Evolutionary conservation across 2,888 invertebrate genomes (phyloP).

Genomic region (Cheilosia scutellata): DNA sequence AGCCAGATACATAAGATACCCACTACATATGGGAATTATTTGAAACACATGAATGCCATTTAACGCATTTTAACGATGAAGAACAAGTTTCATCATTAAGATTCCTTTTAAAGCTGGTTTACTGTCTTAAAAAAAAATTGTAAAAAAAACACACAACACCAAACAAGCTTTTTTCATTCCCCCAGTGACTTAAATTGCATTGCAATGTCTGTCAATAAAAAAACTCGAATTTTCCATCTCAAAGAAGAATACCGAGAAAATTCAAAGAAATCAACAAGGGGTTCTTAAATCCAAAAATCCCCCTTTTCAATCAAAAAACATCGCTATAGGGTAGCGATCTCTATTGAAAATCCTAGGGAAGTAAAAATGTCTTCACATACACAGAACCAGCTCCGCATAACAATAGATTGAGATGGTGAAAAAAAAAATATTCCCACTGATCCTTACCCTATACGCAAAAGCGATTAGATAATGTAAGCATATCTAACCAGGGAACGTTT

Average conservation of each 20-base stretch:
- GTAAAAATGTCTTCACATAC: conserved; percentile 48
- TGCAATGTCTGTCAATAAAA: conserved; percentile 1
- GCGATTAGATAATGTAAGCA: conserved; percentile 64
- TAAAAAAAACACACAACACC: too few relatives aligned
- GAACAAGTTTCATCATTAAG: conserved; percentile 57
- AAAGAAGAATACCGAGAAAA: neutral
- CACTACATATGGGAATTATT: conserved; percentile 25
- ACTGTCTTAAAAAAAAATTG: conserved; percentile 1
- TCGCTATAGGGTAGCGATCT: conserved; percentile 1
- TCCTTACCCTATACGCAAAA: conserved; percentile 57
- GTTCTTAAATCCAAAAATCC: neutral
- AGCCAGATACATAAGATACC: neutral
- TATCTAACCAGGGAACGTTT: conserved; percentile 52
- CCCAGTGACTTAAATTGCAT: neutral
- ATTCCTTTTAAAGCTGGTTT: conserved; percentile 36
- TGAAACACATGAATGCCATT: conserved; percentile 51
- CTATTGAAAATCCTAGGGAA: conserved; percentile 18
- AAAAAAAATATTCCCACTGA: conserved; percentile 62
- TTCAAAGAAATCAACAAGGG: neutral
- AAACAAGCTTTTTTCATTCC: conserved; percentile 11
- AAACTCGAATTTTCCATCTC: neutral
- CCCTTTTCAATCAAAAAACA: neutral
- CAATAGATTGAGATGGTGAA: conserved; percentile 49
- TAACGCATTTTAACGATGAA: conserved; percentile 33
- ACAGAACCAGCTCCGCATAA: conserved; percentile 28